A percentile compares a stretch with the other conserved stretches of the same genome.
phyloP scores from a whole-genome alignment of 2,797 vertebrate species.

The Nannoperca australis region DNA sequence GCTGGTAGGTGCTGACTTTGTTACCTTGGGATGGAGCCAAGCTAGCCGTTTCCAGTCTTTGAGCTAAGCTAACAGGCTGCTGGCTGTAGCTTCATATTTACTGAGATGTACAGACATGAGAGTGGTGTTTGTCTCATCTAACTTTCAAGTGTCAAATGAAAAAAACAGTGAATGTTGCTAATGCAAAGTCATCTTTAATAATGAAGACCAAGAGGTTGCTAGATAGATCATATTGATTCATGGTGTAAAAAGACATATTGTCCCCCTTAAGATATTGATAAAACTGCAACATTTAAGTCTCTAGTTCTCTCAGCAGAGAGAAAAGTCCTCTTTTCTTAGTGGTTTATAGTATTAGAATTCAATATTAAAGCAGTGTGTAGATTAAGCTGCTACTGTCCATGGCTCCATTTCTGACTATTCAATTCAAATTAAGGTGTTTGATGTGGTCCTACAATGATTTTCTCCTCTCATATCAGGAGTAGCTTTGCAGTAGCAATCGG shows the following conservation, averaged over 20 bases:
- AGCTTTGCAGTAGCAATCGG: slow-evolving; percentile 9
- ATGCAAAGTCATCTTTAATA: neutral
- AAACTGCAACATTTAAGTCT: neutral
- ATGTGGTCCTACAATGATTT: slow-evolving; percentile 11
- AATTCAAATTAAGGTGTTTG: slow-evolving; percentile 9
- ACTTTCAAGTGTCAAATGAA: too few species aligned
- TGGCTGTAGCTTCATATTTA: too few species aligned
- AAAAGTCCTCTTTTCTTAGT: neutral
- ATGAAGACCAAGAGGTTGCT: neutral
- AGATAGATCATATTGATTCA: neutral
- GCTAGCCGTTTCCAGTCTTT: too few species aligned
- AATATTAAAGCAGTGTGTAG: slow-evolving; percentile 22
- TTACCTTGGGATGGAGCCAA: too few species aligned
- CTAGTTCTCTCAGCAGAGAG: neutral
- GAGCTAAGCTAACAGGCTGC: too few species aligned
- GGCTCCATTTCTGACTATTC: slow-evolving; percentile 28
- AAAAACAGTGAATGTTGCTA: neutral
- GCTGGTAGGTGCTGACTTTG: too few species aligned
- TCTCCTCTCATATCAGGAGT: neutral
- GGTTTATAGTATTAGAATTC: neutral
- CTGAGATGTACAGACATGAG: too few species aligned
- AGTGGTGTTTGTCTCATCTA: too few species aligned
- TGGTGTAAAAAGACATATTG: neutral
- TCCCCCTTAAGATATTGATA: neutral
- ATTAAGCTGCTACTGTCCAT: slow-evolving; percentile 5